Evolutionary conservation across 2,113 vertebrate species (phyloP).

Genomic region (Stomatorhinus ivindoensis): DNA sequence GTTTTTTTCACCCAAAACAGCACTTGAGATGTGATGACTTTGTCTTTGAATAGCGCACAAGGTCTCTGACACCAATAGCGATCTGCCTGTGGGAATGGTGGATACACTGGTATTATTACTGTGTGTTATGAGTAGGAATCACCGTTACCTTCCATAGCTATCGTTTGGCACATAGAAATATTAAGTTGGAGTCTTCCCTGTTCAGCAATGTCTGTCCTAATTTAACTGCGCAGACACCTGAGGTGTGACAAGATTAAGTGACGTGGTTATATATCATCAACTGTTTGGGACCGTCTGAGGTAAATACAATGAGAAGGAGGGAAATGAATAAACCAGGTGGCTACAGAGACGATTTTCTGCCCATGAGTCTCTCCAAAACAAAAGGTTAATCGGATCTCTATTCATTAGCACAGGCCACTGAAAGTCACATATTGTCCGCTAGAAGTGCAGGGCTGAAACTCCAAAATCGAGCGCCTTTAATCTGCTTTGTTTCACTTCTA

Average conservation of each 20-base stretch:
- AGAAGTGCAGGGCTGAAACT: background rate
- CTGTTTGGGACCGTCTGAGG: background rate
- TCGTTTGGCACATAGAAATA: background rate
- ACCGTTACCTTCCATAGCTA: background rate
- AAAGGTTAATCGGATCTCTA: background rate
- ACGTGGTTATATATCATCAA: background rate
- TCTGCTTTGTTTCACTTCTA: background rate
- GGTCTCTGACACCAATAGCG: background rate
- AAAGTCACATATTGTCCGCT: background rate
- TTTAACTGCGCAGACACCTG: background rate
- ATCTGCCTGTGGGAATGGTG: background rate
- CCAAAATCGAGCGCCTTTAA: background rate
- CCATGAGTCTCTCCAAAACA: background rate
- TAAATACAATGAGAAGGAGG: background rate
- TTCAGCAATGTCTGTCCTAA: background rate
- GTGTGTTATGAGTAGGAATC: background rate
- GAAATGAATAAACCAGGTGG: background rate
- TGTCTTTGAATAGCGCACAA: background rate
- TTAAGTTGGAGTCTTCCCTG: background rate
- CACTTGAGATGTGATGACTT: background rate
- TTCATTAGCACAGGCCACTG: background rate
- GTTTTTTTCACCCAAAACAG: background rate
- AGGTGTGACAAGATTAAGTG: background rate
- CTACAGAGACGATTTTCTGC: background rate
- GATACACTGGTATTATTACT: background rate